phyloP scores from a whole-genome alignment of 2,888 invertebrate genomes.

The Tetanocera ferruginea region DNA sequence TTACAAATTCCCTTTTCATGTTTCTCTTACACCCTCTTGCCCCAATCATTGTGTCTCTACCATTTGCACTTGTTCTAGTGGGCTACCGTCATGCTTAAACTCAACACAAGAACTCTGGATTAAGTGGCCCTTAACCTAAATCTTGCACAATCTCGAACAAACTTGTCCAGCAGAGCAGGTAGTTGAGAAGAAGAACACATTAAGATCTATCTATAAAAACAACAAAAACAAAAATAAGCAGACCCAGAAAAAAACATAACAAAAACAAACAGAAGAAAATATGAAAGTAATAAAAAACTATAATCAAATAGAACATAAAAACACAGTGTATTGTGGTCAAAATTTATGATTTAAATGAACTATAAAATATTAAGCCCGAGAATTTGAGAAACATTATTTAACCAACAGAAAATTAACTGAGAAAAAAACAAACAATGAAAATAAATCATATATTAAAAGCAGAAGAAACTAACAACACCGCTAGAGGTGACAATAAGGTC shows the following conservation, averaged over 20 bases:
- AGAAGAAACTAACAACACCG: neutral
- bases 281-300: neutral
- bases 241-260: neutral
- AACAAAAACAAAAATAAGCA: neutral
- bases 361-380: neutral
- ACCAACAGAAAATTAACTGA: neutral
- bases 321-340: conserved; percentile 2
- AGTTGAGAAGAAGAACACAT: neutral
- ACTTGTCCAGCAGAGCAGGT: neutral
- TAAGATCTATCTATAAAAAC: neutral
- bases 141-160: neutral
- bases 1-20: neutral
- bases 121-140: conserved; percentile 28
- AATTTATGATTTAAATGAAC: conserved; percentile 7
- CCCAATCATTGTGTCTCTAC: neutral
- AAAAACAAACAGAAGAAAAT: neutral
- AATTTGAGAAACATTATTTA: neutral
- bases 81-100: neutral
- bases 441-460: neutral
- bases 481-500: conserved; percentile 1
- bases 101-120: neutral
- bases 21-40: neutral
- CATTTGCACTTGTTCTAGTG: neutral
- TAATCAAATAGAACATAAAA: neutral
- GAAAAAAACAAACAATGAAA: neutral